These are phyloP conservation scores for Pterocles orientalis DNA, from an alignment of 2,113 vertebrate genomes.

Conservation along the genomic window DNA sequence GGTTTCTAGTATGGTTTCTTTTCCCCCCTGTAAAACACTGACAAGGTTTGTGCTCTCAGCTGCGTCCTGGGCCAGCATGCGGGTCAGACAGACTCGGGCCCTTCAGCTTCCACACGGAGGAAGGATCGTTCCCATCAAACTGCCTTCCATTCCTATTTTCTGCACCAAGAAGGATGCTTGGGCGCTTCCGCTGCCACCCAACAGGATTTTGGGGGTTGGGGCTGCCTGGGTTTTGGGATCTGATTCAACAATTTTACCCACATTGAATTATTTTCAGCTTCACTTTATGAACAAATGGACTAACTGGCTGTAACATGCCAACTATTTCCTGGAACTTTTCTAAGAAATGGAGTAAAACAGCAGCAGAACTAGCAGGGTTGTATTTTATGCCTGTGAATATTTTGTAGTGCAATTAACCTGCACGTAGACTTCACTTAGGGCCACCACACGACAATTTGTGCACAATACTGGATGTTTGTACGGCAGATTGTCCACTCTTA, in stretches of 20 bases:
- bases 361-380: not conserved
- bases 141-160: not conserved
- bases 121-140: not conserved
- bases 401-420: not conserved
- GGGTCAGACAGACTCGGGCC: not conserved
- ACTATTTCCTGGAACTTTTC: not conserved
- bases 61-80: not conserved
- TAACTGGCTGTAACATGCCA: not conserved
- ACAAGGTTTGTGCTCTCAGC: not conserved
- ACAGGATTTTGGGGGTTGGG: not conserved
- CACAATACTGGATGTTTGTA: rapidly evolving
- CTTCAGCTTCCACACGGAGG: not conserved
- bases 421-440: not conserved
- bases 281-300: not conserved
- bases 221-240: not conserved
- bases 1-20: not conserved
- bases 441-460: not conserved
- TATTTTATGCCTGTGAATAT: not conserved
- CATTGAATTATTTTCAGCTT: not conserved
- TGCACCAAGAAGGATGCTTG: not conserved
- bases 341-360: not conserved
- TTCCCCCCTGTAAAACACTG: not conserved
- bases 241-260: not conserved
- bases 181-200: not conserved
- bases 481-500: rapidly evolving